Percentiles rank a stretch among this genome's conserved stretches.
Evolutionary conservation across 2,797 vertebrate species (phyloP).

Genomic region (Paramormyrops hopkinsi): DNA sequence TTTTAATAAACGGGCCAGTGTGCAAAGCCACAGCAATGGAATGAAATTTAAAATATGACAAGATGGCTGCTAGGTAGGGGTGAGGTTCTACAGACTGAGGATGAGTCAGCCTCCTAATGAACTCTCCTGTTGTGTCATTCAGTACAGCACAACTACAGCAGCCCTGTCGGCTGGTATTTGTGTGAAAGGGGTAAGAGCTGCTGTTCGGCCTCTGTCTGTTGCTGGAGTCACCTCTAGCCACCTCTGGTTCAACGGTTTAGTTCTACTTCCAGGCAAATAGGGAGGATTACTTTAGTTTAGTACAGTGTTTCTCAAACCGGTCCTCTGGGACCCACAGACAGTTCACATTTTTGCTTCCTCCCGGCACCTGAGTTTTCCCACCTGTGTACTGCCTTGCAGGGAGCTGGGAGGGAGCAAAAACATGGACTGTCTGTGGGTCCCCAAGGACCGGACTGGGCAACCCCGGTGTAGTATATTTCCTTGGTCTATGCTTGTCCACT

Average conservation of each 20-base stretch:
- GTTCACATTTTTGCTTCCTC: not conserved
- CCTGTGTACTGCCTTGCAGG: not conserved
- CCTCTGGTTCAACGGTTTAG: not conserved
- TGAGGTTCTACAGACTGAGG: constrained; percentile 63
- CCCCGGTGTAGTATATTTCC: not conserved
- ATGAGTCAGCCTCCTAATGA: constrained; percentile 75
- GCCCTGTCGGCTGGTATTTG: constrained; percentile 52
- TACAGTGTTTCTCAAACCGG: not conserved
- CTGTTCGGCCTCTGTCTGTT: not conserved
- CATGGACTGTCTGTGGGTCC: not conserved
- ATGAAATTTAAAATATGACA: constrained; percentile 60
- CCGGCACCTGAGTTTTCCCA: not conserved
- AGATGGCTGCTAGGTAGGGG: constrained; percentile 46
- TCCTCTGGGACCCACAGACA: not conserved
- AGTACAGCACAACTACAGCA: constrained; percentile 52
- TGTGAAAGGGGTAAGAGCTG: constrained; percentile 30
- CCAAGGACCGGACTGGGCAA: not conserved
- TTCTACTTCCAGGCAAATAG: not conserved
- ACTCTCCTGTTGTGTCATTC: constrained; percentile 69
- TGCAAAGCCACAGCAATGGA: not conserved
- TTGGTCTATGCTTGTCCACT: not conserved
- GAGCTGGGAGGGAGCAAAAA: not conserved
- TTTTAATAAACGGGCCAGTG: not conserved
- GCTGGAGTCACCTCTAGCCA: not conserved
- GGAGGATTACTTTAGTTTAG: not conserved